Evolutionary conservation across 2,113 vertebrate species (phyloP).

Genomic region (Taurulus bubalis): DNA sequence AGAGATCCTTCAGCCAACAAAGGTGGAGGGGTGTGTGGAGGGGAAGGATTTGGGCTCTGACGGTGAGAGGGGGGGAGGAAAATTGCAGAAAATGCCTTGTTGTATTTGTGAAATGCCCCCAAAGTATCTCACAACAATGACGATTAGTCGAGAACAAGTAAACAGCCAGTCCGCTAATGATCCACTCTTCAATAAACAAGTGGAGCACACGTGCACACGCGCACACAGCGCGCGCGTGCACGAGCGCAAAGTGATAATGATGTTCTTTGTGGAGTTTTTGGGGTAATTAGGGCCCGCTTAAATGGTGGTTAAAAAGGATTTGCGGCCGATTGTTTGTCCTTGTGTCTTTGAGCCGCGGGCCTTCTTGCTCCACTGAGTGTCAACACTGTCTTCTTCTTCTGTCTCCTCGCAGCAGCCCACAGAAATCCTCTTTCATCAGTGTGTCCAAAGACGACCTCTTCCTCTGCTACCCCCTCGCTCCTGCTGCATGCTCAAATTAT

Average conservation of each 20-base stretch:
- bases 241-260: slow-evolving; percentile 63
- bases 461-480: slow-evolving; percentile 26
- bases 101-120: slow-evolving; percentile 71
- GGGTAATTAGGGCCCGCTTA: slow-evolving; percentile 73
- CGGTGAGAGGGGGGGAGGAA: neutral
- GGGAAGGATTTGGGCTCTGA: neutral
- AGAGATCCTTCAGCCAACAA: slow-evolving; percentile 9
- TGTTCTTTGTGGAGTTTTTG: slow-evolving; percentile 72
- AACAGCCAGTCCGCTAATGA: slow-evolving; percentile 73
- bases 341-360: slow-evolving; percentile 69
- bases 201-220: slow-evolving; percentile 32
- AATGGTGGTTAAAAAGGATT: slow-evolving; percentile 73
- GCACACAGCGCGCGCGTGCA: slow-evolving; percentile 19
- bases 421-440: slow-evolving; percentile 44
- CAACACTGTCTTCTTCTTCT: slow-evolving; percentile 53
- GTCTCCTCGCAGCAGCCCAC: slow-evolving; percentile 28
- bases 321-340: slow-evolving; percentile 76
- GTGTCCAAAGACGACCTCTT: slow-evolving; percentile 36
- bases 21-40: slow-evolving; percentile 11
- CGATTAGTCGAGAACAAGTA: slow-evolving; percentile 70
- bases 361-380: slow-evolving; percentile 61
- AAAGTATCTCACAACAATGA: slow-evolving; percentile 65
- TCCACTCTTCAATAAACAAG: slow-evolving; percentile 71
- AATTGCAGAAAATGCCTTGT: slow-evolving; percentile 49
- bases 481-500: slow-evolving; percentile 45